Evolutionary conservation across 2,888 invertebrate genomes (phyloP), one percentile per base, ranked within the genome.

Genomic region (Campaea margaritaria): DNA sequence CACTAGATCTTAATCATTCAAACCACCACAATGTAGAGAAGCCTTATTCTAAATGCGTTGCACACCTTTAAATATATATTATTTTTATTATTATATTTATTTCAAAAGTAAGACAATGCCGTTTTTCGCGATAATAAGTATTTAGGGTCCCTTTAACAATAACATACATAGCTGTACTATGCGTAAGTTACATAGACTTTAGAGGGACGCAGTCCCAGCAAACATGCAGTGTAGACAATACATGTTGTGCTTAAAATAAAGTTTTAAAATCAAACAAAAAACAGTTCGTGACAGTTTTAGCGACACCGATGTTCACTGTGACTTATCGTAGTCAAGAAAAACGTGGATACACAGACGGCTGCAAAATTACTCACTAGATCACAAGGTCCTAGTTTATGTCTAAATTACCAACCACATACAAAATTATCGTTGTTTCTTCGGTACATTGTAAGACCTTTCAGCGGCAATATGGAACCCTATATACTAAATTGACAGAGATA

Each of bases 1-100:
- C 16, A 52, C 2, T 44, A 45, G 31, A n/a, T 12, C 44, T 11
- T 14, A 46, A 43, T 34, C 49, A 45, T 28, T 46, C 41, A 51
- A 51, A 12, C 27, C 12, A 11, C 11, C 27, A 21, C 34, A 13
- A 46, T 39, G 7, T 46, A 36, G 3, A 50, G 21, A 39, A 57
- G 31, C 45, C 36, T 58, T 41, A 59, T n/a, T 12, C 47, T 59
- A 68, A 59, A 68, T 64, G 64, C 69, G 58, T 60, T 64, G 61
- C 65, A 34, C 14, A 41, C 13, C 34, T 50, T 14, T 48, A 7
- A 16, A 36, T 15, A 34, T 31, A 28, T 43, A 38, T 21, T 34
- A 13, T 7, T 36, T 15, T 27, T 12, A 44, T 10, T 41, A 51
- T n/a, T n/a, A n/a, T n/a, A n/a, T 15, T 47, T 31, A 46, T 59